These are phyloP conservation scores for Anoplopoma fimbria DNA, from an alignment of 2,113 vertebrate species.

Conservation along the genomic window DNA sequence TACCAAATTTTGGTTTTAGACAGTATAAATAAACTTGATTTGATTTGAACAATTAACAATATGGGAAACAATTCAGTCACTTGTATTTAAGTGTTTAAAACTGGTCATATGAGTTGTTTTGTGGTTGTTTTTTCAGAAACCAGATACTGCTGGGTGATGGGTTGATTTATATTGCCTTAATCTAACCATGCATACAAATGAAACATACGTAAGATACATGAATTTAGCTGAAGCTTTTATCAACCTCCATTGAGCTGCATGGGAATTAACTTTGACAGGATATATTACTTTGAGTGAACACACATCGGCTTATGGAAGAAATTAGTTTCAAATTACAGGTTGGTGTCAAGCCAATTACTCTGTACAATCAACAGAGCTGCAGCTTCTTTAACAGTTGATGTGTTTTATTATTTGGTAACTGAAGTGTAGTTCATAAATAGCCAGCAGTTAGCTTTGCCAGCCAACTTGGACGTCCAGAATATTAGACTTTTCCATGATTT, in stretches of 20 bases:
- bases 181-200: background rate
- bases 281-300: background rate
- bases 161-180: too few species aligned
- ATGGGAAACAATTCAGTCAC: background rate
- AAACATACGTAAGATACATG: background rate
- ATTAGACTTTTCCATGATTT: background rate
- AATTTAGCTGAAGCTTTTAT: background rate
- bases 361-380: background rate
- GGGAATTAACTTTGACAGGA: background rate
- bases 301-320: background rate
- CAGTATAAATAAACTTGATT: background rate
- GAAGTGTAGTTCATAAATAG: background rate
- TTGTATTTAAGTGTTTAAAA: background rate
- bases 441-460: background rate
- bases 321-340: background rate
- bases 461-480: background rate
- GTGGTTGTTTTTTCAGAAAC: background rate
- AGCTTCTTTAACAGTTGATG: background rate
- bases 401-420: background rate
- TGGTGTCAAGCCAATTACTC: background rate
- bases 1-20: background rate
- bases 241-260: background rate
- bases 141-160: background rate
- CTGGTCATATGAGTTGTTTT: background rate
- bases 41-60: background rate